Conservation (phyloP, 2,113 vertebrate species). For the Oreochromis tanganicae region DNA sequence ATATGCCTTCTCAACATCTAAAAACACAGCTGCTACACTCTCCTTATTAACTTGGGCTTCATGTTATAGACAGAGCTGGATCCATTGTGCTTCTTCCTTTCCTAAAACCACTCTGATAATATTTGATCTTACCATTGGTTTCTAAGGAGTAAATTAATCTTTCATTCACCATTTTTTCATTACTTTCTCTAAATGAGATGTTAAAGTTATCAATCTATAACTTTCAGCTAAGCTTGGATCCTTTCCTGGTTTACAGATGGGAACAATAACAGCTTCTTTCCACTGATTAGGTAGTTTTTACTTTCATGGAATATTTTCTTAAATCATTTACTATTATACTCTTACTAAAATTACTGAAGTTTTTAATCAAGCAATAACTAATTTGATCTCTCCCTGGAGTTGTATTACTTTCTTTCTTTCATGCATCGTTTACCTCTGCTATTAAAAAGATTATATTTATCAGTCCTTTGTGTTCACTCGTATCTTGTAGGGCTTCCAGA, state of each 20-base stretch:
- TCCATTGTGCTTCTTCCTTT: no score
- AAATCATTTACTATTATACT: background rate
- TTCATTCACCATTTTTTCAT: background rate
- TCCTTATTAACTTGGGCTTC: no score
- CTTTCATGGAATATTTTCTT: background rate
- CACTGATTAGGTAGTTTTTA: background rate
- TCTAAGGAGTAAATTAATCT: background rate
- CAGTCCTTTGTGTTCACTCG: fast-evolving
- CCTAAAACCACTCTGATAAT: no score
- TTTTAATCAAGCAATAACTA: background rate
- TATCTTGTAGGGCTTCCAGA: background rate
- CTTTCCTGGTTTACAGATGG: background rate
- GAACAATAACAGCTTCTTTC: background rate
- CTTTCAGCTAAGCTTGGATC: background rate
- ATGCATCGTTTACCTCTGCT: background rate
- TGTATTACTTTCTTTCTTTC: background rate
- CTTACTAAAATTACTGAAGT: background rate
- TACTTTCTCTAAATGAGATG: background rate
- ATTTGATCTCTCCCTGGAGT: background rate
- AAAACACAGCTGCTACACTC: no score
- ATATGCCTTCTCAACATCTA: no score
- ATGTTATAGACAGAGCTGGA: no score
- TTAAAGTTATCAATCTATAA: background rate
- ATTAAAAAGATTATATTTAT: background rate
- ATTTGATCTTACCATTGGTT: background rate